Base-by-base conservation (phyloP, 2,113 vertebrate genomes). In the Hippocampus zosterae region DNA sequence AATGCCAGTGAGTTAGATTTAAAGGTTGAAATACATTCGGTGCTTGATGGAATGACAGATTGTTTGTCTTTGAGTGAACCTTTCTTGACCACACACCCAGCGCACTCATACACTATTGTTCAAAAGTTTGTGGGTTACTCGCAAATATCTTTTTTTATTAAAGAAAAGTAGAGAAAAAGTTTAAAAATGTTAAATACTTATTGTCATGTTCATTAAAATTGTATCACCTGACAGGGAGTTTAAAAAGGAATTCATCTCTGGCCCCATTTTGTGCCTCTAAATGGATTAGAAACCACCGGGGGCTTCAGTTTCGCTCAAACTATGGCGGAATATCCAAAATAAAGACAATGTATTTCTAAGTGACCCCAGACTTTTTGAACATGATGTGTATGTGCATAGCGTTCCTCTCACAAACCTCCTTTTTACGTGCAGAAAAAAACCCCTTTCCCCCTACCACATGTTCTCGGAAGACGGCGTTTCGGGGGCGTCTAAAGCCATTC, bases 351-450 rank as follows among this genome's bases (percentile, higher is more conserved):
- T 37, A 52, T 57, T 16, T 8, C 25, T 18, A 60, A 33, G 57
- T 60, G 57, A 60, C 27, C 57, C 25, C 27, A 60, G 19, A 33
- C 27, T 8, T 57, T 57, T 15, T 10, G 4, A 5, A 27, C 3
- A 12, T 16, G 1, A 15, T 78, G 65, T 67, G 42, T 0, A 1
- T 42, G 76, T 78, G 79, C 80, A 77, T 74, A 88, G 79, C 73
- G 73, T 81, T 84, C 75, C 81, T 86, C 77, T 77, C 82, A 74
- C 82, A 81, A 85, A 81, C 86, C 75, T 80, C 75, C 37, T 74
- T 76, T 74, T 64, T 79, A 91, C 88, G 85, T 90, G 71, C 86
- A 85, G n/a, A 69, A 42, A 81, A 69, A 42, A 81, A 82, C 87
- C 75, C 75, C 80, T 70, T 81, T 65, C 72, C 42, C 25, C 42